Evolutionary conservation across 2,113 vertebrate genomes (phyloP).

Genomic region (Psettodes erumei): DNA sequence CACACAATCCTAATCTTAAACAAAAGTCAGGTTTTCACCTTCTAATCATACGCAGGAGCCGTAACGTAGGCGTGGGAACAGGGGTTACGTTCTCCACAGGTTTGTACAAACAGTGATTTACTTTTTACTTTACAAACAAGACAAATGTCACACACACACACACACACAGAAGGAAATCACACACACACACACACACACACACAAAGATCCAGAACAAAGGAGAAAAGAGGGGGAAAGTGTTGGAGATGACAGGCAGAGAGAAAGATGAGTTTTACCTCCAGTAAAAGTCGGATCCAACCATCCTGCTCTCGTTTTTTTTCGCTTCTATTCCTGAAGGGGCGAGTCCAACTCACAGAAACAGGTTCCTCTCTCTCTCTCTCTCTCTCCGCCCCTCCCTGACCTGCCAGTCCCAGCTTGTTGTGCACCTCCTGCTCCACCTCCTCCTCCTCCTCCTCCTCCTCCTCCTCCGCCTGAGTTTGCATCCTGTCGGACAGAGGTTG

Average conservation of each 20-base stretch:
- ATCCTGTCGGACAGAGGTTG: constrained; percentile 29
- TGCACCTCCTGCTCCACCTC: not conserved
- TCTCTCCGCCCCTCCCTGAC: constrained; percentile 33
- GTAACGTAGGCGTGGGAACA: not conserved
- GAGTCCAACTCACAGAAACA: constrained; percentile 54
- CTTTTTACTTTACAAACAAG: too few relatives aligned
- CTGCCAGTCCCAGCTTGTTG: constrained; percentile 48
- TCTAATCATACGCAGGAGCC: not conserved
- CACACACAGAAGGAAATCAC: not conserved
- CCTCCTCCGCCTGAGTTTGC: not conserved
- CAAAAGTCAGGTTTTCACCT: not conserved
- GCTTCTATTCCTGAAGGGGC: constrained; percentile 45
- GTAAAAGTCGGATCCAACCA: constrained; percentile 44
- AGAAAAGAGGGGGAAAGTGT: not conserved
- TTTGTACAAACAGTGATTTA: too few relatives aligned
- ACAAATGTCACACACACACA: not conserved
- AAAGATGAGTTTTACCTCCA: constrained; percentile 45
- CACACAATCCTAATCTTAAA: not conserved
- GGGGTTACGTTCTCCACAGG: too few relatives aligned
- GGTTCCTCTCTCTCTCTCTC: constrained; percentile 51
- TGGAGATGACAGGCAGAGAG: constrained; percentile 10
- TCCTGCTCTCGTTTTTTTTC: constrained; percentile 37
- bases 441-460: not conserved
- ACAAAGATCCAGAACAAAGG: not conserved
- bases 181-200: not conserved